These are phyloP conservation scores for Ceratotherium simum DNA, from an alignment of 2,113 vertebrate species.

Conservation along the genomic window DNA sequence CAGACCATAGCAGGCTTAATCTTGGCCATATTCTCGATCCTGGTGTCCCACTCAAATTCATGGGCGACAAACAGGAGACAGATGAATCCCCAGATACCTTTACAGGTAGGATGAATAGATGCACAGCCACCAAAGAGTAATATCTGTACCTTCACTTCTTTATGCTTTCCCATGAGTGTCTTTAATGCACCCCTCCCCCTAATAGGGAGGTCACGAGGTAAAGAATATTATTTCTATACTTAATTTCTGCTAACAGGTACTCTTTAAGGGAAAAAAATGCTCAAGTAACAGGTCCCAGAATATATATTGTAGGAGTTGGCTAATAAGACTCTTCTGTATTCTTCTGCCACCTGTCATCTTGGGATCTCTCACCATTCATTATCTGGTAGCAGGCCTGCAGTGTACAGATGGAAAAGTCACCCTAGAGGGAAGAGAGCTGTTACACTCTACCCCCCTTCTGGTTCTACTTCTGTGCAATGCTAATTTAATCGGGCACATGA, in stretches of 20 bases:
- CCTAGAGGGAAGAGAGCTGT: constrained; percentile 74
- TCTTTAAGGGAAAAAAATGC: constrained; percentile 22
- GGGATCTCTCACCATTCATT: constrained; percentile 72
- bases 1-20: constrained; percentile 12
- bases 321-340: constrained; percentile 68
- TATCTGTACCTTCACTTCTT: constrained; percentile 4
- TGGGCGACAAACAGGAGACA: neutral
- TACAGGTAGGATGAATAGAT: constrained; percentile 20
- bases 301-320: constrained; percentile 64
- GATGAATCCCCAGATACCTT: neutral
- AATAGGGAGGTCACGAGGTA: neutral
- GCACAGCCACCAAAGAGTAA: neutral
- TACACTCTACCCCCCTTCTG: constrained; percentile 69
- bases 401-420: constrained; percentile 76
- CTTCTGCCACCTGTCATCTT: constrained; percentile 74
- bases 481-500: constrained; percentile 77
- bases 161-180: neutral
- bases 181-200: neutral
- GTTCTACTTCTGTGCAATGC: constrained; percentile 71
- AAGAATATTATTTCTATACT: constrained; percentile 63
- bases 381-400: constrained; percentile 64
- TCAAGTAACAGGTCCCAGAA: constrained; percentile 45
- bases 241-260: constrained; percentile 62
- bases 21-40: neutral
- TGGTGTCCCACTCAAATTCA: constrained; percentile 5